Conservation (phyloP, 2,888 invertebrate species). For the Amblyjoppa proteus region DNA sequence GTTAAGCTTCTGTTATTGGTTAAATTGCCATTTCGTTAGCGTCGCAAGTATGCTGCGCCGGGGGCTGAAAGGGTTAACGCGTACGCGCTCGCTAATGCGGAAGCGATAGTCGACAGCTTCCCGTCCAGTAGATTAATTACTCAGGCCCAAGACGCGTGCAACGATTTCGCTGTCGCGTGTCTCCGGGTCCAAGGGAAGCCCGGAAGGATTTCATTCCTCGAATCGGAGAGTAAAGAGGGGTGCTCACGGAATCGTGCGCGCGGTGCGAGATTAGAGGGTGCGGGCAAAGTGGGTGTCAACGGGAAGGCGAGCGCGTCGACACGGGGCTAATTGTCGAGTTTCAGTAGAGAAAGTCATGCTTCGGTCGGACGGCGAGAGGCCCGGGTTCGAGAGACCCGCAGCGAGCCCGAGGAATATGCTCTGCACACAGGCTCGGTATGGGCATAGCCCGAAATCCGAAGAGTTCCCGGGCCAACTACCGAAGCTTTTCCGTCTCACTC, state of each 20-base stretch:
- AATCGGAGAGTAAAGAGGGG: background rate
- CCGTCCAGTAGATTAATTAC: slow-evolving; percentile 45
- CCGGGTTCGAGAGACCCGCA: background rate
- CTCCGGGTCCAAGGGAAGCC: slow-evolving; percentile 24
- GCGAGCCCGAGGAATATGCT: background rate
- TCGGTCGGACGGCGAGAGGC: slow-evolving; percentile 28
- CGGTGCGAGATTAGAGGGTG: slow-evolving; percentile 39
- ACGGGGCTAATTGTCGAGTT: slow-evolving; percentile 60
- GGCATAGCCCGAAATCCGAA: too few species aligned
- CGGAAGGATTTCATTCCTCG: slow-evolving; percentile 25
- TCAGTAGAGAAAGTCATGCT: slow-evolving; percentile 39
- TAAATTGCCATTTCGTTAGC: background rate
- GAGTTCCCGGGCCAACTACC: too few species aligned
- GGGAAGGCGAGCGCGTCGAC: slow-evolving; percentile 31
- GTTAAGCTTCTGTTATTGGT: background rate
- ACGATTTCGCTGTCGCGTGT: slow-evolving; percentile 39
- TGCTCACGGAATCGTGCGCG: background rate
- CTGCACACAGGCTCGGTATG: too few species aligned
- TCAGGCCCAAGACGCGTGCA: slow-evolving; percentile 33
- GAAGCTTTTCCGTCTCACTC: too few species aligned
- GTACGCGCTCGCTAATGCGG: background rate
- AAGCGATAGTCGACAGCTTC: slow-evolving; percentile 1
- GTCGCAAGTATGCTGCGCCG: background rate
- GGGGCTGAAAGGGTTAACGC: background rate
- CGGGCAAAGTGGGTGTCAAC: slow-evolving; percentile 53